Base-by-base conservation (phyloP, 2,797 vertebrate species). In the Molossus molossus region DNA sequence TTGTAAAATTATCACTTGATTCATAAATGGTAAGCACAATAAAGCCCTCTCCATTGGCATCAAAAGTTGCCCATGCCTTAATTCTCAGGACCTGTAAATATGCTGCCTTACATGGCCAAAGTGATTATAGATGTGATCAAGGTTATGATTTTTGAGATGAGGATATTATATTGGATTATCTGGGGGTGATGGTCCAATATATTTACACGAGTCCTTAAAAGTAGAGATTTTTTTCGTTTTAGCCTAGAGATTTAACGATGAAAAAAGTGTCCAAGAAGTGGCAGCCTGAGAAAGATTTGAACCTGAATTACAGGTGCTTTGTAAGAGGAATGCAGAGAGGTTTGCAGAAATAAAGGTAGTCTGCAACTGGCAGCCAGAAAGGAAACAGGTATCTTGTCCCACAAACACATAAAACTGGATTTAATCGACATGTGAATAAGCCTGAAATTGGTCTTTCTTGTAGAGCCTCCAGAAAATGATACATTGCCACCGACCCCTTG, bases 401-500 rank as follows among this genome's bases (percentile, higher is more conserved):
- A n/a, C 2, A 33, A 87, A 4, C 18, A 33, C 53, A 40, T 29
- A 21, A 13, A 58, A 83, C 1, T 72, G 14, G 69, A 29, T 72
- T 83, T 4, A 21, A 1, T 55, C 5, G 23, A 37, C 40, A 58
- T 1, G 1, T 58, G 57, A 21, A 87, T 83, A 57, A 65, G 18
- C 7, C 77, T 94, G 14, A n/a, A 37, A 86, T 57, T 65, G 82
- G 18, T 37, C 14, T 87, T 50, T 50, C 57, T 76, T 62, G 17
- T 87, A 77, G 45, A 87, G 12, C 2, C 6, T 84, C 65, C 21
- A 75, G 67, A 75, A 93, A 48, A 67, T 72, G 75, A 29, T 5
- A 79, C 62, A 75, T n/a, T 1, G 0, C 29, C 23, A 60, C 23
- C 0, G 2, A 73, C 4, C 1, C 10, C 9, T 48, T 86, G n/a